A percentile compares a stretch with the other conserved stretches of the same genome.
Conservation (phyloP, 1,140 invertebrate species). For the Cataglyphis hispanica region DNA sequence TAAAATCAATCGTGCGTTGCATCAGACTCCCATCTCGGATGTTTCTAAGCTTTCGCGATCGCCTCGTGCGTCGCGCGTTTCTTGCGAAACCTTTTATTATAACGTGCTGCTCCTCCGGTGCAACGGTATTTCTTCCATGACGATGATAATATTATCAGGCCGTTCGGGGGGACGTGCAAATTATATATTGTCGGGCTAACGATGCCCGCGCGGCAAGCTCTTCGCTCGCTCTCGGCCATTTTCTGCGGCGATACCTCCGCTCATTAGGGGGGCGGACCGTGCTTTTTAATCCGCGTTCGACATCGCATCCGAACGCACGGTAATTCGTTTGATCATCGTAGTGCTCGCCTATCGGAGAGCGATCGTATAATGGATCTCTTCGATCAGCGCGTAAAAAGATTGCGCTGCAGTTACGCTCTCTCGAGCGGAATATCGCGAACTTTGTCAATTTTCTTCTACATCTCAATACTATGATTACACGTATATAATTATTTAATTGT, state of each 20-base stretch:
- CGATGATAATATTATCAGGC: slow-evolving; percentile 60
- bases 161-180: slow-evolving; percentile 45
- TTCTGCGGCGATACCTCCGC: slow-evolving; percentile 63
- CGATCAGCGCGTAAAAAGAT: slow-evolving; percentile 10
- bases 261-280: slow-evolving; percentile 68
- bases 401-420: not conserved
- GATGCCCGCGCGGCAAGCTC: slow-evolving; percentile 25
- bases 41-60: slow-evolving; percentile 25
- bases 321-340: slow-evolving; percentile 37
- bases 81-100: slow-evolving; percentile 28
- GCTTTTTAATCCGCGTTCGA: slow-evolving; percentile 60
- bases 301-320: slow-evolving; percentile 59
- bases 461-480: not conserved
- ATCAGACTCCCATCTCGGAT: slow-evolving; percentile 19
- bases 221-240: slow-evolving; percentile 55
- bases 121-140: slow-evolving; percentile 49
- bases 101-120: slow-evolving; percentile 16
- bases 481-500: slow-evolving; percentile 6
- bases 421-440: not conserved
- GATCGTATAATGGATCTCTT: slow-evolving; percentile 32
- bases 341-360: not conserved
- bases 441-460: not conserved
- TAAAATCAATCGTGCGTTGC: slow-evolving; percentile 40
- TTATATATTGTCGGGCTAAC: slow-evolving; percentile 57
- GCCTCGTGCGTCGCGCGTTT: not conserved